Evolutionary conservation across 2,113 vertebrate species (phyloP).

Genomic region (Rhodinocichla rosea): DNA sequence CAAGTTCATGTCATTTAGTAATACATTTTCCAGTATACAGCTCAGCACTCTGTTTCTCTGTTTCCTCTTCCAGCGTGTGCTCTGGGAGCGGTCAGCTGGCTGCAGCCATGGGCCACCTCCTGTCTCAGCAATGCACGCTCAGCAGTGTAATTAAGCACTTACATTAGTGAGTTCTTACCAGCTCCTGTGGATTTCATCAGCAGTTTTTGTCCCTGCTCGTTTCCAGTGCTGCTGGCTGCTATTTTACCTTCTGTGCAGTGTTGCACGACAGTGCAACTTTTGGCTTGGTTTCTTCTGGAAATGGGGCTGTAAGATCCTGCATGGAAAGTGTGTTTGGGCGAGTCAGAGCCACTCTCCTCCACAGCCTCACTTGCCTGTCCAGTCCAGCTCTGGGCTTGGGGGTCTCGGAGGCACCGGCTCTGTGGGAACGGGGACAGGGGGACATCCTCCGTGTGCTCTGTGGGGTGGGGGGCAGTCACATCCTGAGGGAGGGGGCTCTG

Average conservation of each 20-base stretch:
- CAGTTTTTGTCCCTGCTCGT: not conserved
- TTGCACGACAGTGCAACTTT: not conserved
- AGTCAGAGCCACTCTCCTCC: not conserved
- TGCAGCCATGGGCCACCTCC: not conserved
- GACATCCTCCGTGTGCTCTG: not conserved
- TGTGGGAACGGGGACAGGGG: not conserved
- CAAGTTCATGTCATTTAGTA: constrained; percentile 16
- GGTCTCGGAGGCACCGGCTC: not conserved
- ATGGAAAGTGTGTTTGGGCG: rapidly evolving
- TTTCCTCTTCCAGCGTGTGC: not conserved
- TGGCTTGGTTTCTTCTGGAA: not conserved
- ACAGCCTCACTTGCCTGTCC: not conserved
- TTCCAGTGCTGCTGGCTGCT: not conserved
- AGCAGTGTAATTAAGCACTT: constrained; percentile 30
- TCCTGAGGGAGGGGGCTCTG: not conserved
- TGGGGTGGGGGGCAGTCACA: rapidly evolving
- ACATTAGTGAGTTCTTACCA: constrained; percentile 11
- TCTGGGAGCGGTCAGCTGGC: not conserved
- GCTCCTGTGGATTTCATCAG: not conserved
- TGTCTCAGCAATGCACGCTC: not conserved
- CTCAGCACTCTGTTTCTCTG: constrained; percentile 18
- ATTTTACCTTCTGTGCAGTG: not conserved
- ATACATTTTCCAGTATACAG: constrained; percentile 44
- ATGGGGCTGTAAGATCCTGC: not conserved
- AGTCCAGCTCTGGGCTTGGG: not conserved